Percentiles rank a stretch among this genome's conserved stretches.
Conservation (phyloP, 1,140 invertebrate species). For the Drosophila erecta region DNA sequence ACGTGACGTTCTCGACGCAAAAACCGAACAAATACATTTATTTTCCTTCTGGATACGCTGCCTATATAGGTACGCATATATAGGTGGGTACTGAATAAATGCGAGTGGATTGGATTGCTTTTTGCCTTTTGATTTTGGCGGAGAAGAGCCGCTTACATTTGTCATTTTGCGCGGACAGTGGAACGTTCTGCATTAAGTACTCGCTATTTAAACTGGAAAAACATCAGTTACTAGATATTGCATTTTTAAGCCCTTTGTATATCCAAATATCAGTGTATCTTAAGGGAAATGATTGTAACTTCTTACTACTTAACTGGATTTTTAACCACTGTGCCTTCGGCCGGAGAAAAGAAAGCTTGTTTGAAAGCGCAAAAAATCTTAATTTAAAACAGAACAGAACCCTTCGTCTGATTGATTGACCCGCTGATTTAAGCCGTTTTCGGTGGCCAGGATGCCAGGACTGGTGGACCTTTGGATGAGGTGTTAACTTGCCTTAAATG, state of each 20-base stretch:
- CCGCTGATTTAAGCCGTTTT: slow-evolving; percentile 78
- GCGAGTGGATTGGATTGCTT: slow-evolving; percentile 63
- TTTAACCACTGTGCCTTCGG: slow-evolving; percentile 26
- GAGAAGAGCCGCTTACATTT: slow-evolving; percentile 68
- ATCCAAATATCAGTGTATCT: too few relatives aligned
- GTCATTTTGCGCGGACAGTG: slow-evolving; percentile 64
- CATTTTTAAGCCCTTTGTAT: too few relatives aligned
- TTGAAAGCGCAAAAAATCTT: slow-evolving; percentile 52
- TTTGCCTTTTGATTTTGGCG: slow-evolving; percentile 23
- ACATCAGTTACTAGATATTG: too few relatives aligned
- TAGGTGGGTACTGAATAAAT: slow-evolving; percentile 64
- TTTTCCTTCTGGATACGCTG: slow-evolving; percentile 45
- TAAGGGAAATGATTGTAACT: too few relatives aligned
- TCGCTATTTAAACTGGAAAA: too few relatives aligned
- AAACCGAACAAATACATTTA: slow-evolving; percentile 57
- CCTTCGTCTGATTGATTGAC: slow-evolving; percentile 74
- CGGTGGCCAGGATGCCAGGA: slow-evolving; percentile 3
- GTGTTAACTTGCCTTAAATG: slow-evolving; percentile 72
- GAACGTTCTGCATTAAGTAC: background rate
- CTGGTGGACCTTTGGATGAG: slow-evolving; percentile 41
- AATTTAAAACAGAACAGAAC: slow-evolving; percentile 66
- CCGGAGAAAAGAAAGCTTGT: slow-evolving; percentile 46
- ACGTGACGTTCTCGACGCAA: slow-evolving; percentile 43
- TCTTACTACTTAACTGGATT: background rate
- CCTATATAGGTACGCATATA: slow-evolving; percentile 51